Evolutionary conservation across 35 echinoderm and acorn worm species (phyloP).

Genomic region (Heliocidaris erythrogramma): DNA sequence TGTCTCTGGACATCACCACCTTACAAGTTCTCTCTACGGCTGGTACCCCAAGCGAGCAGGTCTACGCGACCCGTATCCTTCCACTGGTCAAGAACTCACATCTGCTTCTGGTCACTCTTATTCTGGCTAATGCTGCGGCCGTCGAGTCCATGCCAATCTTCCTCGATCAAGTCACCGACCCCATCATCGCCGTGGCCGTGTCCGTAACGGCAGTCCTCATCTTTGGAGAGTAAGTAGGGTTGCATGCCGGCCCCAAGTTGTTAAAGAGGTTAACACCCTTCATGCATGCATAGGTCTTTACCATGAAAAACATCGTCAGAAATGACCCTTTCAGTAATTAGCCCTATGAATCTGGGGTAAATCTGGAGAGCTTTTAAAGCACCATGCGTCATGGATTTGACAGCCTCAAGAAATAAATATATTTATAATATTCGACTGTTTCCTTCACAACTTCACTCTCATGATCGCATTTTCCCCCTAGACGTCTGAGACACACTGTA

Average conservation of each 20-base stretch:
- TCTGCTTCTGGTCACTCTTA: constrained; percentile 67
- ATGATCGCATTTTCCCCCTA: not conserved
- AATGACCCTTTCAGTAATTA: too few species aligned
- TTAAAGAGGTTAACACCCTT: not conserved
- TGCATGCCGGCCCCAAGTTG: not conserved
- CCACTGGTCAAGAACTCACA: constrained; percentile 71
- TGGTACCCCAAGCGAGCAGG: constrained; percentile 65
- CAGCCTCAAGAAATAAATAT: not conserved
- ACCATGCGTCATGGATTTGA: too few species aligned
- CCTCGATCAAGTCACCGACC: constrained; percentile 59
- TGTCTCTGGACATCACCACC: constrained; percentile 73
- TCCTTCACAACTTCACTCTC: too few species aligned
- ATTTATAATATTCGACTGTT: not conserved
- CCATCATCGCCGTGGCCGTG: constrained; percentile 62
- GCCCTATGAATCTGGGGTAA: too few species aligned
- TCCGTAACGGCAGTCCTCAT: constrained; percentile 77
- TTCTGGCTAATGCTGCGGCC: constrained; percentile 74
- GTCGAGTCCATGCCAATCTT: constrained; percentile 85
- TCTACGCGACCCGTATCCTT: constrained; percentile 61
- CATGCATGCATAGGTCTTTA: not conserved
- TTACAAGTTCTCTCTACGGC: constrained; percentile 63
- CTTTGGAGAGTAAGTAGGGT: constrained; percentile 75
- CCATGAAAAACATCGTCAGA: not conserved
- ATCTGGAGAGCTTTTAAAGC: too few species aligned
- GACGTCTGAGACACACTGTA: too few species aligned